Evolutionary conservation across 2,888 invertebrate species (phyloP), one percentile per base, ranked within the genome.

Genomic region (Zeuzera pyrina): DNA sequence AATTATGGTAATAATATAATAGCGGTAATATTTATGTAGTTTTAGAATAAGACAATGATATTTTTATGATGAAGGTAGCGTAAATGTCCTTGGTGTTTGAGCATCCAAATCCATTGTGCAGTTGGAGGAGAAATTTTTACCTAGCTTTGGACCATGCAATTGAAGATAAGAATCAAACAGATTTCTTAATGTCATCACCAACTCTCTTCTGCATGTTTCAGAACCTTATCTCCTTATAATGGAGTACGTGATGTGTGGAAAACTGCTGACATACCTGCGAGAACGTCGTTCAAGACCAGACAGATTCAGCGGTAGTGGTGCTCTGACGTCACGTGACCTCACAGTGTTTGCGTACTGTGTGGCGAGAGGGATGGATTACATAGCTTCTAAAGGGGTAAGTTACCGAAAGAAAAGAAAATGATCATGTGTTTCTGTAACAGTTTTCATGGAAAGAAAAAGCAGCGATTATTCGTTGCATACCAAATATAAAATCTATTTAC

Each of bases 241-340:
- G 90, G 94, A 94, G 69, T 94, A 92, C 59, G 92, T 93, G 37
- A 91, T 92, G 89, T 89, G 91, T 48, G 94, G 94, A 21, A 91
- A 93, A 57, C 71, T 94, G 40, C 73, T 93, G 44, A 89, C 92
- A 1, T 90, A 92, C 56, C 78, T 94, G 38, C 85, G 93, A 24
- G 92, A 84, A 58, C 65, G 84, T 1, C 71, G 84, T n/a, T 77
- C 84, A 2, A 41, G 83, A 3, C 84, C 84, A 1, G 84, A 88
- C 65, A 85, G 89, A 41, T 89, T 89, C 64, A 87, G 88, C 39
- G 89, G 89, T 42, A 86, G 88, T 34, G 87, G 88, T 0, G 87
- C 88, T 1, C 74, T 91, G 14, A 89, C 90, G 2, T 88, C 90
- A 0, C 78, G 91, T 14, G 92, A 93, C 41, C 83, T 93, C 34